These are phyloP conservation scores for Julus scandinavius DNA, from an alignment of 2,888 invertebrate genomes.

Conservation along the genomic window DNA sequence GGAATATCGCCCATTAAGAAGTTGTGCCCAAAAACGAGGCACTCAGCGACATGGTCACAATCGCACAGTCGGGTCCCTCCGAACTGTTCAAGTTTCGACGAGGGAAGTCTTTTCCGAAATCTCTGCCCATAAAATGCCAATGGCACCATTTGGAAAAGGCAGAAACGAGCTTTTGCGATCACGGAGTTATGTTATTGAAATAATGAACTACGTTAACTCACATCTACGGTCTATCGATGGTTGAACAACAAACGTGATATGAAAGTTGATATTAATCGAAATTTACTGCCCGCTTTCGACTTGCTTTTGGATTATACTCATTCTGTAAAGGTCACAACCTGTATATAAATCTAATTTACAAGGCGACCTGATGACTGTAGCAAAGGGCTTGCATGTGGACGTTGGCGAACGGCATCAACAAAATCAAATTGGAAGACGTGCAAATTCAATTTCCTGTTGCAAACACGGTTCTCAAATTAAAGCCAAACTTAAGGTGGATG, in stretches of 20 bases:
- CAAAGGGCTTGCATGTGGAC: too few relatives aligned
- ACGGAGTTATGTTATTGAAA: constrained; percentile 39
- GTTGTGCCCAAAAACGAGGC: background rate
- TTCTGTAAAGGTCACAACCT: background rate
- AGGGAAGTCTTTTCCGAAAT: background rate
- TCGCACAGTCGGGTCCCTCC: too few relatives aligned
- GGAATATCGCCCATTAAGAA: background rate
- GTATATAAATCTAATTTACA: background rate
- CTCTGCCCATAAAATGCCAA: constrained; percentile 5
- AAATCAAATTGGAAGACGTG: too few relatives aligned
- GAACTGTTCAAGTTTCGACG: too few relatives aligned
- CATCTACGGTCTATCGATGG: background rate
- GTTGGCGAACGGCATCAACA: too few relatives aligned
- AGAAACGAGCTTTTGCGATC: constrained; percentile 28
- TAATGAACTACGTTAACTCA: constrained; percentile 22
- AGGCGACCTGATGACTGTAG: too few relatives aligned
- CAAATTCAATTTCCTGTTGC: too few relatives aligned
- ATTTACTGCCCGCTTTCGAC: background rate
- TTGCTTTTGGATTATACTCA: background rate
- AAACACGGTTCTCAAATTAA: too few relatives aligned
- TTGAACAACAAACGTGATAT: constrained; percentile 14
- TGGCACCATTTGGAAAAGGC: constrained; percentile 13
- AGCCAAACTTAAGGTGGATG: too few relatives aligned
- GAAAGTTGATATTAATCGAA: constrained; percentile 7
- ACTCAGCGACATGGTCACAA: too few relatives aligned